phyloP scores from a whole-genome alignment of 1,140 invertebrate genomes.

The Ceratina australensis region DNA sequence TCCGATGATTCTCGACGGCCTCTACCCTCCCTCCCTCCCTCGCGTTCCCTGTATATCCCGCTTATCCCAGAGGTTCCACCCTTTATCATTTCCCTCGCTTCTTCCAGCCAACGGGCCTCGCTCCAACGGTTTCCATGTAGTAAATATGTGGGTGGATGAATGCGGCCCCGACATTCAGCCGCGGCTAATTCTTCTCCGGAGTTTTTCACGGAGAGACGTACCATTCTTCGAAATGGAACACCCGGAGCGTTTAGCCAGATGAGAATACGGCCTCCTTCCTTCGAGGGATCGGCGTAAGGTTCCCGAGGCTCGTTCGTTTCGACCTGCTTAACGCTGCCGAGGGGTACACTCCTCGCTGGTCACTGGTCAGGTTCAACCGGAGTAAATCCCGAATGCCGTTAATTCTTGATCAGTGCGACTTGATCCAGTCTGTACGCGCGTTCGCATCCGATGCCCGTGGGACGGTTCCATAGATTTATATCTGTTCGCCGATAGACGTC shows the following conservation, averaged over 20 bases:
- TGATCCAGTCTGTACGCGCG: no score
- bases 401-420: no score
- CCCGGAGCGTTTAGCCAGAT: constrained; percentile 18
- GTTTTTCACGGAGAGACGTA: constrained; percentile 29
- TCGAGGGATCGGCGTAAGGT: no score
- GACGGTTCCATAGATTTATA: no score
- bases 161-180: constrained; percentile 31
- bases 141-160: constrained; percentile 41
- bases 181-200: constrained; percentile 29
- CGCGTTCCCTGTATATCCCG: background rate
- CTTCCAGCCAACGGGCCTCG: constrained; percentile 1
- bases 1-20: constrained; percentile 31
- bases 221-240: constrained; percentile 30
- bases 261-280: background rate
- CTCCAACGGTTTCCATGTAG: constrained; percentile 32
- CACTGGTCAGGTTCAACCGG: no score
- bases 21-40: background rate
- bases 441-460: no score
- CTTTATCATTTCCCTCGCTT: constrained; percentile 49
- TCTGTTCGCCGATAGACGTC: background rate
- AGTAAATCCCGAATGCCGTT: no score
- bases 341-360: no score
- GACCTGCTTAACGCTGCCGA: no score
- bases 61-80: constrained; percentile 25
- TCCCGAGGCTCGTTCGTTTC: no score